Base-by-base conservation (phyloP, 1,140 invertebrate genomes). In the Rhopalosiphum maidis region DNA sequence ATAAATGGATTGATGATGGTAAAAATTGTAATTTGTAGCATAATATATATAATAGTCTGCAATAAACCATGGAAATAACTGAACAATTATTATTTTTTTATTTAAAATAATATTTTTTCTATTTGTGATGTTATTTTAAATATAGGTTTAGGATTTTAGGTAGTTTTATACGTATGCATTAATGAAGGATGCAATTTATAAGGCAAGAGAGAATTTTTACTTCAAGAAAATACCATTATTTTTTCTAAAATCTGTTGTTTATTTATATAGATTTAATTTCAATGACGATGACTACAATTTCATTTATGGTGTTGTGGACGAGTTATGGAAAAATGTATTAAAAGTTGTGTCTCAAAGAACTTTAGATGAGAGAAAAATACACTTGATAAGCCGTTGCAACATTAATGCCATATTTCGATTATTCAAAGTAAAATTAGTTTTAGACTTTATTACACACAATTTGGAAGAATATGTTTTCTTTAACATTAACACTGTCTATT, bases 401-500 rank as follows among this genome's bases (percentile, higher is more conserved):
- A 22, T 82, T 48, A 43, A 22, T 5, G 90, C 90, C 9, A 91
- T 82, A 1, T 91, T 82, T 48, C 25, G 43, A 82, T 25, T 82
- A 82, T 77, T 91, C 25, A 82, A 91, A 25, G 90, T 91, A 91
- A 22, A 82, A 35, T 35, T 35, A 77, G 18, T 89, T 89, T 25
- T n/a, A 46, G 46, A 11, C 9, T 46, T 18, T 77, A 15, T 77
- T 4, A n/a, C 5, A 3, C 15, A 15, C 1, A n/a, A 68, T 68
- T 68, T 68, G 60, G 60, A 68, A 77, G 15, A n/a, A 60, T 23
- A 60, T 43, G n/a, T 30, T 68, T 41, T 9, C 1, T 60, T 68
- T 41, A 68, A 68, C 41, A 25, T 22, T 5, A 82, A 2, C 3
- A 18, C 46, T 89, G 41, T 41, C 41, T 68, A 43, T 91, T 68